A percentile compares a stretch with the other conserved stretches of the same genome.
Evolutionary conservation across 2,113 vertebrate genomes (phyloP).

Genomic region (Alaudala cheleensis): DNA sequence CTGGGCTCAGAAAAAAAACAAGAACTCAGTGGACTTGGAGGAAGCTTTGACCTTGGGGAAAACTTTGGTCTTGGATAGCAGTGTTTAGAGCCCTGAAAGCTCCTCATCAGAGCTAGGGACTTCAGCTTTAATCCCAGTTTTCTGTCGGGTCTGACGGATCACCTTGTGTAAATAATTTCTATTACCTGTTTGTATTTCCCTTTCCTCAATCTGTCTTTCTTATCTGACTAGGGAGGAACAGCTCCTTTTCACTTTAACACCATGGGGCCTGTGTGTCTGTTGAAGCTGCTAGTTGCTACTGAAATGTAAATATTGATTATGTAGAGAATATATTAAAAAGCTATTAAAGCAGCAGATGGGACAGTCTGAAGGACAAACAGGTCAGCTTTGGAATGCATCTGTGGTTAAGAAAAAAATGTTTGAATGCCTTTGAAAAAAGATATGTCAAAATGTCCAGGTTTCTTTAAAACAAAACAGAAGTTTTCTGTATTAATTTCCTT

Average conservation of each 20-base stretch:
- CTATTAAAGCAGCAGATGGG: not conserved
- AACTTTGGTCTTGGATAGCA: not conserved
- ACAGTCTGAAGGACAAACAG: conserved; percentile 8
- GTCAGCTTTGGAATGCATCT: not conserved
- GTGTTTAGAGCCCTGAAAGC: not conserved
- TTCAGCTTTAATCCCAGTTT: not conserved
- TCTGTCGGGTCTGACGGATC: not conserved
- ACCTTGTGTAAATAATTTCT: not conserved
- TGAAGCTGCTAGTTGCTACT: conserved; percentile 1
- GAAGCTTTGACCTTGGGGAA: not conserved
- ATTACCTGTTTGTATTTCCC: not conserved
- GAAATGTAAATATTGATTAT: conserved; percentile 55
- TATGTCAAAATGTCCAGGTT: not conserved
- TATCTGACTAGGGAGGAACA: not conserved
- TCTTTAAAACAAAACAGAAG: not conserved
- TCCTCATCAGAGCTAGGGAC: not conserved
- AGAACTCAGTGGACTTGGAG: not conserved
- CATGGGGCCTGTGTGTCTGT: not conserved
- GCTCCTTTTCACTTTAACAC: not conserved
- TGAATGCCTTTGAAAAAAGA: not conserved
- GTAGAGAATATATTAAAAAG: conserved; percentile 1
- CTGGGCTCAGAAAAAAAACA: not conserved
- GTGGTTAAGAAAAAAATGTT: not conserved
- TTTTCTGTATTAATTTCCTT: not conserved
- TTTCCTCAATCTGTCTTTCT: not conserved